These are phyloP conservation scores for Sepiola atlantica DNA, from an alignment of 2,888 invertebrate species.

Conservation along the genomic window DNA sequence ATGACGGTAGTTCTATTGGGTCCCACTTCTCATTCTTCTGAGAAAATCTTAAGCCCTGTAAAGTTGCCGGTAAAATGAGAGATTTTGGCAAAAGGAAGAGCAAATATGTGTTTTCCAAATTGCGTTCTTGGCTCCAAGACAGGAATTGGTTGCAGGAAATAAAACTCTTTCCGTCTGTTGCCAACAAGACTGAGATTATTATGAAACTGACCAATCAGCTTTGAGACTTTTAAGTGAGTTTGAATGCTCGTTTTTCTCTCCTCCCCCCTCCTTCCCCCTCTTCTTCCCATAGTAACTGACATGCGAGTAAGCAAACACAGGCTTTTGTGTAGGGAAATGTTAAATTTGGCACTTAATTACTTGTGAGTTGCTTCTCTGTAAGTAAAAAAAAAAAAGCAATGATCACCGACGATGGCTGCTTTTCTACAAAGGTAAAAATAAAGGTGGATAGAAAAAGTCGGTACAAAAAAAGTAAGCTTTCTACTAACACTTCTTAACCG, in stretches of 20 bases:
- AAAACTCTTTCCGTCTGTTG: not conserved
- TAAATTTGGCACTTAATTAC: conserved; percentile 2
- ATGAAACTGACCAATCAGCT: conserved; percentile 23
- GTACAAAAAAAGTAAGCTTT: not conserved
- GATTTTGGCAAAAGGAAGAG: not conserved
- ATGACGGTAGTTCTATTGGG: too few relatives aligned
- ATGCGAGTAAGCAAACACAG: not conserved
- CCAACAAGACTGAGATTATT: not conserved
- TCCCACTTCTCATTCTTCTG: not conserved
- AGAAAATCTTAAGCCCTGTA: not conserved
- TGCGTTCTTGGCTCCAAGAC: conserved; percentile 32
- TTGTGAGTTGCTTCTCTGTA: not conserved
- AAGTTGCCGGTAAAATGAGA: not conserved
- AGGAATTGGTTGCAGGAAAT: not conserved
- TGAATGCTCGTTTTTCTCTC: not conserved
- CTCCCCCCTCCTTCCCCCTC: too few relatives aligned
- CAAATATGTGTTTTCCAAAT: not conserved
- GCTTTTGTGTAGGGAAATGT: not conserved
- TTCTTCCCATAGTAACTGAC: not conserved
- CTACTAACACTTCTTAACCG: too few relatives aligned
- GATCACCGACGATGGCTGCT: too few relatives aligned
- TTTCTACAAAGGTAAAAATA: not conserved
- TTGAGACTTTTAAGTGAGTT: not conserved
- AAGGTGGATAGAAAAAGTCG: not conserved
- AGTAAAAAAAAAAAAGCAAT: not conserved